These are phyloP conservation scores for Chrysopa pallens DNA, from an alignment of 1,140 invertebrate species.

Conservation along the genomic window DNA sequence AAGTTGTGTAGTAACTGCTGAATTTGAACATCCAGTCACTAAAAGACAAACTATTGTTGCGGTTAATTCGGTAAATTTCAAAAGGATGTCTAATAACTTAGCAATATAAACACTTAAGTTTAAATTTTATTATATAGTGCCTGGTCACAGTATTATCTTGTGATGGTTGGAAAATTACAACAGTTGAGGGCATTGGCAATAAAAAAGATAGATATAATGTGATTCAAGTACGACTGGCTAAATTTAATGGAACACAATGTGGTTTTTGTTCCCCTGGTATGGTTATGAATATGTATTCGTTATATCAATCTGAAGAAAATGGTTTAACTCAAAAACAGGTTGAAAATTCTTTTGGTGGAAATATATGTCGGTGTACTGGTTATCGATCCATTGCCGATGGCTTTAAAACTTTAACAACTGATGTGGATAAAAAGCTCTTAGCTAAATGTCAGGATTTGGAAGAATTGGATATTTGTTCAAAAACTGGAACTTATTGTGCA, in stretches of 20 bases:
- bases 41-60: conserved; percentile 34
- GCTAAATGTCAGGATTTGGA: conserved; percentile 38
- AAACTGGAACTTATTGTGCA: neutral
- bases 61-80: conserved; percentile 53
- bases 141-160: conserved; percentile 47
- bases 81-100: neutral
- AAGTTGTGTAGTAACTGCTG: conserved; percentile 51
- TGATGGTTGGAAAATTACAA: conserved; percentile 57
- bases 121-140: conserved; percentile 28
- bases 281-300: conserved; percentile 71
- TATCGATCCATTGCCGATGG: conserved; percentile 70
- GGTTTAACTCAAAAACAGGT: conserved; percentile 36
- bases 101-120: too few species aligned
- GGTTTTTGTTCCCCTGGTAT: conserved; percentile 74
- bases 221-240: conserved; percentile 44
- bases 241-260: conserved; percentile 60
- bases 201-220: conserved; percentile 47
- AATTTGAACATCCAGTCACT: conserved; percentile 29
- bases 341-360: conserved; percentile 61
- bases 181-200: conserved; percentile 60
- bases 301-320: conserved; percentile 17
- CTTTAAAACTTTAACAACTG: conserved; percentile 54
- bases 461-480: conserved; percentile 13
- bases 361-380: conserved; percentile 75
- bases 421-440: conserved; percentile 29